These are phyloP conservation scores for Bubo blakistoni DNA, from an alignment of 2,113 vertebrate genomes.

Conservation along the genomic window DNA sequence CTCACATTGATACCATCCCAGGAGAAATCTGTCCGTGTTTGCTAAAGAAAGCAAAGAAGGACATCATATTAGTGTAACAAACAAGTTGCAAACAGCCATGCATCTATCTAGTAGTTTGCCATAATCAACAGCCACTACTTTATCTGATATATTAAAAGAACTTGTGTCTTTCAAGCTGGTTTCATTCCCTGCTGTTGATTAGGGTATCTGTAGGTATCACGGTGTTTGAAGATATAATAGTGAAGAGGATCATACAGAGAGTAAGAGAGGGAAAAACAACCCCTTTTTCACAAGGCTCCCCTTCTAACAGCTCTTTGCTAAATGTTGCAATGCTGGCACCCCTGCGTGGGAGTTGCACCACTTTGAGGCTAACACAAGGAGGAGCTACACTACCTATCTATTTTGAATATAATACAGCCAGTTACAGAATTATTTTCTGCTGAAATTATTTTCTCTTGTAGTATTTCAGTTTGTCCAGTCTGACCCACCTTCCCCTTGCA, in stretches of 20 bases:
- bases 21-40: constrained; percentile 97
- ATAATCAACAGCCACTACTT: background rate
- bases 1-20: constrained; percentile 99
- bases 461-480: background rate
- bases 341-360: background rate
- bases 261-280: background rate
- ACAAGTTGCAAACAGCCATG: background rate
- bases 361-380: constrained; percentile 24
- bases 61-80: background rate
- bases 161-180: background rate
- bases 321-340: background rate
- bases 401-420: background rate
- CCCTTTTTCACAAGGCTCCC: background rate
- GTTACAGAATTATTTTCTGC: background rate
- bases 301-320: background rate
- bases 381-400: constrained; percentile 11
- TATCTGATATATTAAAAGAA: background rate
- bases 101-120: background rate
- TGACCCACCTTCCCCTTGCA: background rate
- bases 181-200: background rate
- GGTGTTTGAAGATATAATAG: background rate
- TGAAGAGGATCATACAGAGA: background rate
- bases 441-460: background rate
- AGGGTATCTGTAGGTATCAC: background rate
- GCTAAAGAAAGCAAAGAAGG: constrained; percentile 76